Evolutionary conservation across 2,113 vertebrate genomes (phyloP).

Genomic region (Anolis carolinensis): DNA sequence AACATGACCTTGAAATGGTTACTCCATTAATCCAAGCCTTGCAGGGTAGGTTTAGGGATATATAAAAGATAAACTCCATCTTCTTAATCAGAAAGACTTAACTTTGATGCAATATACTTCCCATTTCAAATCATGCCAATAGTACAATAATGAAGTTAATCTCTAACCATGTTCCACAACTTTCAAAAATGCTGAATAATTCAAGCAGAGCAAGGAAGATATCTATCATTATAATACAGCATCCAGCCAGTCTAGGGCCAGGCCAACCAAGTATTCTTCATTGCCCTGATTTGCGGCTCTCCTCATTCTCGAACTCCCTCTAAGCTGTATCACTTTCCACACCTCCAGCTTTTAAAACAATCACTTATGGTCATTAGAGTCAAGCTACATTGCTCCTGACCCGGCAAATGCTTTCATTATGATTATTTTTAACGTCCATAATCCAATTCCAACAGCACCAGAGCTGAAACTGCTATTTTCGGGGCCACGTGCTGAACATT

Average conservation of each 20-base stretch:
- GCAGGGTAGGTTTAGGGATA: conserved; percentile 44
- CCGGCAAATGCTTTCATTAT: conserved; percentile 45
- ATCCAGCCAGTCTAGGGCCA: background rate
- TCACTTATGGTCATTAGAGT: conserved; percentile 57
- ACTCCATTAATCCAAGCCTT: conserved; percentile 62
- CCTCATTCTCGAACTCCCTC: background rate
- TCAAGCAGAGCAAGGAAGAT: conserved; percentile 24
- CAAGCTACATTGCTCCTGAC: conserved; percentile 41
- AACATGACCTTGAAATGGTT: conserved; percentile 77
- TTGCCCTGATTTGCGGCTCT: background rate
- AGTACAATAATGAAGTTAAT: conserved; percentile 4
- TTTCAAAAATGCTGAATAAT: background rate
- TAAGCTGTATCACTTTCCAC: background rate
- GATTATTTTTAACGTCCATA: conserved; percentile 63
- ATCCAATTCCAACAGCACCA: conserved; percentile 77
- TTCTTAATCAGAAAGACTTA: background rate
- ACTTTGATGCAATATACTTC: background rate
- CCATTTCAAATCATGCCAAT: background rate
- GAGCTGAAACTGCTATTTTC: conserved; percentile 79
- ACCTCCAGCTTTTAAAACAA: conserved; percentile 8
- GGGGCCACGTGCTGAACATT: conserved; percentile 80
- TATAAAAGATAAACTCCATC: background rate
- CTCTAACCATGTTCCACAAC: background rate
- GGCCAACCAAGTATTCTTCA: conserved; percentile 15
- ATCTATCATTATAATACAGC: conserved; percentile 1